Evolutionary conservation across 2,797 vertebrate species (phyloP), one percentile per base, ranked within the genome.

Genomic region (Crypturellus tataupa): DNA sequence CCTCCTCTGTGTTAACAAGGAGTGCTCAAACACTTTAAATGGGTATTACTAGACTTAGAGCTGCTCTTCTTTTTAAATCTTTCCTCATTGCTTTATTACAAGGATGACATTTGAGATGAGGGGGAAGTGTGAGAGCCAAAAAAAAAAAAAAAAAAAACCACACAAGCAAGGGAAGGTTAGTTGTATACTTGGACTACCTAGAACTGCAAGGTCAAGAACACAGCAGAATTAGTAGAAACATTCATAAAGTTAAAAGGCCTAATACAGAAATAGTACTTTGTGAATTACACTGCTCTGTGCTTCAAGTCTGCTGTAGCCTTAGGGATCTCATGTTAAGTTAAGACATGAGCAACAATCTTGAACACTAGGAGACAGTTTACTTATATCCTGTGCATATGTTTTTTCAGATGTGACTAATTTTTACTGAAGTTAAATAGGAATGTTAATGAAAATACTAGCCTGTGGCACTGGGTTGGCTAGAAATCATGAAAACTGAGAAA

Each of bases 321-420:
- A 42, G 40, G 40, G 40, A 42, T 42, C 40, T 42, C 40, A 42
- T 42, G 40, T 42, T 42, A 42, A 15, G 10, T 40, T 40, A 40
- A 93, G 76, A 86, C 76, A 84, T 70, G 56, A 90, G 79, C 82
- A 83, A n/a, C 64, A 75, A 89, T 79, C 93, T 80, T 80, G 75
- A 71, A 24, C 78, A 87, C 88, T 71, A 89, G 75, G 71, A 93
- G 86, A 80, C 9, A 75, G 78, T 87, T 95, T 85, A 37, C 70
- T 67, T 4, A 42, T 67, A 91, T 84, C 93, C 85, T 79, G 69
- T 78, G 65, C 79, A 78, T 46, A 76, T 29, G 87, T 42, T 79
- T 89, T 93, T 80, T 90, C 93, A 93, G 80, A 92, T 91, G 90
- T 92, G 89, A 93, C 79, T 85, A 85, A 89, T 83, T 89, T 85